Base-by-base conservation (phyloP, 2,888 invertebrate species). In the Orthonevra nobilis region DNA sequence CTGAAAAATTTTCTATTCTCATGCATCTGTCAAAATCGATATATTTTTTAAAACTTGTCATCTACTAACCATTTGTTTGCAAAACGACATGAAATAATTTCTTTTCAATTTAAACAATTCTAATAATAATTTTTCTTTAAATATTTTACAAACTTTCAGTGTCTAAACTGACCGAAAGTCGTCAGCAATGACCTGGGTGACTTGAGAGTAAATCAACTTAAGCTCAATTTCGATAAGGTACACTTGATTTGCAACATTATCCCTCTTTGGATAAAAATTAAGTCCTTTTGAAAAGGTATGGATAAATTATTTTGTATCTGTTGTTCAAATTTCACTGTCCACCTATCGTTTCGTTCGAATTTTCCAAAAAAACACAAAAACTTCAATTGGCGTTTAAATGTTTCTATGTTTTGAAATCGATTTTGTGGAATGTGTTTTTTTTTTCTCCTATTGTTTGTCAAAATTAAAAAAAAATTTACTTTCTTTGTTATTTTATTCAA, bases 121-220 rank as follows among this genome's bases (percentile, higher is more conserved):
- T 58, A 40, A 56, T 50, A 30, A 28, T 28, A 32, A 34, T 50
- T 66, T 66, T 17, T 50, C 44, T 38, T 42, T 44, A 19, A 28
- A 40, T 56, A 19, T 56, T 56, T 64, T 58, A 52, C 19, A 64
- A 64, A 54, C 44, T 77, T 79, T 66, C 77, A 79, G 77, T 79
- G 64, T 72, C 54, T 38, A 72, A 77, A 72, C 77, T 77, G 70
- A 72, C 72, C 32, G 34, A 72, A 70, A 77, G 64, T 72, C 77
- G 77, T 77, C 72, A 77, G 72, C 52, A 58, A 42, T 63, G 52
- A 70, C 63, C 58, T 75, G 63, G 56, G 46, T 69, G 54, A 34
- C 30, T 69, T 40, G 56, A 69, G 42, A 50, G 19, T 32, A 19
- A 46, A 46, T 17, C 26, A 54, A 38, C 46, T 30, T 23, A 40